Evolutionary conservation across 2,888 invertebrate species (phyloP).

Genomic region (Diadromus collaris): DNA sequence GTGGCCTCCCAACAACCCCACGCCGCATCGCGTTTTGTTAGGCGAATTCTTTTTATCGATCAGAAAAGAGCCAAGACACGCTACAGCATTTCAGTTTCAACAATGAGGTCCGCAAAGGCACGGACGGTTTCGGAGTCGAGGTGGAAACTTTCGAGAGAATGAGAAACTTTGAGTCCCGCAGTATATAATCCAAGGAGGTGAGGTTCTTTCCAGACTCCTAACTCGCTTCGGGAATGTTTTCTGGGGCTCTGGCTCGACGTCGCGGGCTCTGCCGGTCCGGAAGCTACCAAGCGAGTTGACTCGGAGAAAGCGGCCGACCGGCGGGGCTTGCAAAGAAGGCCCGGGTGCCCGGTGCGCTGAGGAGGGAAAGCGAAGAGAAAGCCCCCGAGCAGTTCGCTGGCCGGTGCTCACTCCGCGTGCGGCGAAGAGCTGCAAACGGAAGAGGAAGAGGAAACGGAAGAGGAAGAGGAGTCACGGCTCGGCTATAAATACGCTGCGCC

Average conservation of each 20-base stretch:
- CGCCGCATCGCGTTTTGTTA: neutral
- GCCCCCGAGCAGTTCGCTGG: constrained; percentile 23
- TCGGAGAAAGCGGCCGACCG: constrained; percentile 36
- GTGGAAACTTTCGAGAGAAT: constrained; percentile 29
- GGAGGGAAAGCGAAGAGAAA: constrained; percentile 40
- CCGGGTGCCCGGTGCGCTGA: constrained; percentile 30
- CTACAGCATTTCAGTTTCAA: constrained; percentile 5
- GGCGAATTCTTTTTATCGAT: constrained; percentile 21
- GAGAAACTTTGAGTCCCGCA: constrained; percentile 13
- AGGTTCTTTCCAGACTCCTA: constrained; percentile 49
- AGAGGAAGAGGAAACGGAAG: constrained; percentile 67
- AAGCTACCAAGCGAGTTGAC: constrained; percentile 57
- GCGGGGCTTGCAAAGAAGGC: constrained; percentile 46
- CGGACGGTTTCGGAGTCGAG: neutral
- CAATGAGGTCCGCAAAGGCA: constrained; percentile 6
- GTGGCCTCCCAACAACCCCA: no score
- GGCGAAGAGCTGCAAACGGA: constrained; percentile 58
- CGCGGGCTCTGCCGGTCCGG: constrained; percentile 41
- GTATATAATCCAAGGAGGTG: constrained; percentile 48
- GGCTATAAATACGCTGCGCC: constrained; percentile 77
- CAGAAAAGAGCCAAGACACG: neutral
- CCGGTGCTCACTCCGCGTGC: constrained; percentile 50
- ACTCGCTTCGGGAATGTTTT: constrained; percentile 56
- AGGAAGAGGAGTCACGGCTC: constrained; percentile 76
- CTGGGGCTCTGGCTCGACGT: constrained; percentile 40